Percentiles rank a stretch among this genome's conserved stretches.
Conservation (phyloP, 2,797 vertebrate genomes). For the Poeciliopsis infans region DNA sequence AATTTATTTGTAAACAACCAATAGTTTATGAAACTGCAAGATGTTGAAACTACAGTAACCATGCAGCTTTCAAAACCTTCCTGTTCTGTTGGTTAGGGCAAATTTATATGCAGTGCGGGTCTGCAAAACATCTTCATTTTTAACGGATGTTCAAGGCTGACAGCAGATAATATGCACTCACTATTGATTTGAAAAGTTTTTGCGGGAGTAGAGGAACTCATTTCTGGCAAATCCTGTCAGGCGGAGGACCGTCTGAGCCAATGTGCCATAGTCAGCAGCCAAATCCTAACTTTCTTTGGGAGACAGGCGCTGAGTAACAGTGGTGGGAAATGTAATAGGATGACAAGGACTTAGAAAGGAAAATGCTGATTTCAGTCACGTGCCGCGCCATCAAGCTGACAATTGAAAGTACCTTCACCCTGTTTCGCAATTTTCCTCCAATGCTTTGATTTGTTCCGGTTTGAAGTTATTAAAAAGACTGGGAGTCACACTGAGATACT, state of each 20-base stretch:
- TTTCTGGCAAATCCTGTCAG: slow-evolving; percentile 42
- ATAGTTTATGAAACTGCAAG: background rate
- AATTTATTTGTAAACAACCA: background rate
- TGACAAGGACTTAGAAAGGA: slow-evolving; percentile 11
- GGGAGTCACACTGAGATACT: slow-evolving; percentile 24
- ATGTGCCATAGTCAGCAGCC: slow-evolving; percentile 36
- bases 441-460: background rate
- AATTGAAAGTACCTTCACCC: background rate
- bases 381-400: background rate
- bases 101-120: background rate
- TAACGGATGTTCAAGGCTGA: slow-evolving; percentile 58
- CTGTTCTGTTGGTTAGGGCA: background rate
- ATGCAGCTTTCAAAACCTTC: background rate
- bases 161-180: slow-evolving; percentile 52
- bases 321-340: slow-evolving; percentile 51
- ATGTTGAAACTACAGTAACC: background rate
- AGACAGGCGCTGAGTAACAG: slow-evolving; percentile 42
- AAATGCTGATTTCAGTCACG: slow-evolving; percentile 11
- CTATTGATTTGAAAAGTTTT: slow-evolving; percentile 61
- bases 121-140: slow-evolving; percentile 28
- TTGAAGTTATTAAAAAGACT: slow-evolving; percentile 11
- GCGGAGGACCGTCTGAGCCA: slow-evolving; percentile 29
- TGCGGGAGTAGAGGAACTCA: background rate
- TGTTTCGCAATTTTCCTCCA: background rate
- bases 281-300: slow-evolving; percentile 55